Evolutionary conservation across 2,888 invertebrate species (phyloP).

Genomic region (Lepidocyrtoides sp.): DNA sequence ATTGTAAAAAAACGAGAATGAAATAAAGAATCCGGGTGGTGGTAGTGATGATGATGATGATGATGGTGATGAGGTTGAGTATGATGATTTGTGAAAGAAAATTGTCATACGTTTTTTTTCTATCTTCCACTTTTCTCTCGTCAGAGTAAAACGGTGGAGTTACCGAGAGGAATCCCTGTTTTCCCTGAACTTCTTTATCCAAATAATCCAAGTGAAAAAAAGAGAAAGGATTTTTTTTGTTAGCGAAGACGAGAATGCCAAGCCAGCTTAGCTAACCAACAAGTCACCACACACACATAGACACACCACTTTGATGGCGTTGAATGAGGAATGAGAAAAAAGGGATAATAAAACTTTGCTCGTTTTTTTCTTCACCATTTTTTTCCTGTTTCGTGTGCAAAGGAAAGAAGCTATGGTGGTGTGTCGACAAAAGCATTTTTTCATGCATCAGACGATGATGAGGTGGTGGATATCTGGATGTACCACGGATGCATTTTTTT

Average conservation of each 20-base stretch:
- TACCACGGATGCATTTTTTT: neutral
- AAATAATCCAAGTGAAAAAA: constrained; percentile 55
- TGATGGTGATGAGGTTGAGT: constrained; percentile 59
- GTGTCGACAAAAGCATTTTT: neutral
- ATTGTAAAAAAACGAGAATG: constrained; percentile 41
- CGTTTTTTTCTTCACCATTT: constrained; percentile 17
- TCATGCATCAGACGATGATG: neutral
- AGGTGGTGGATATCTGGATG: neutral
- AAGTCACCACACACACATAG: constrained; percentile 51
- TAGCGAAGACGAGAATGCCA: neutral
- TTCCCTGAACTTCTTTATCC: constrained; percentile 61
- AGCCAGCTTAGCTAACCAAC: constrained; percentile 25
- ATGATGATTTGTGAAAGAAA: constrained; percentile 77
- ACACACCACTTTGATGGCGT: constrained; percentile 14
- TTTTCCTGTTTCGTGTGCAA: constrained; percentile 2
- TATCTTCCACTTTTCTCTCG: neutral
- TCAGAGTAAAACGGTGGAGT: constrained; percentile 60
- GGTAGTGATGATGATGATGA: constrained; percentile 21
- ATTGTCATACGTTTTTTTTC: constrained; percentile 64
- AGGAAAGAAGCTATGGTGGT: too few species aligned
- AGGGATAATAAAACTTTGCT: constrained; percentile 71
- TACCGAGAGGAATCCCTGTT: constrained; percentile 64
- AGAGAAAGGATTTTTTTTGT: constrained; percentile 55
- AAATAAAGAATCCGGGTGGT: neutral
- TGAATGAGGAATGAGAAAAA: constrained; percentile 52